Evolutionary conservation across 1,140 invertebrate genomes (phyloP), one percentile per base, ranked within the genome.

Genomic region (Cydia amplana): DNA sequence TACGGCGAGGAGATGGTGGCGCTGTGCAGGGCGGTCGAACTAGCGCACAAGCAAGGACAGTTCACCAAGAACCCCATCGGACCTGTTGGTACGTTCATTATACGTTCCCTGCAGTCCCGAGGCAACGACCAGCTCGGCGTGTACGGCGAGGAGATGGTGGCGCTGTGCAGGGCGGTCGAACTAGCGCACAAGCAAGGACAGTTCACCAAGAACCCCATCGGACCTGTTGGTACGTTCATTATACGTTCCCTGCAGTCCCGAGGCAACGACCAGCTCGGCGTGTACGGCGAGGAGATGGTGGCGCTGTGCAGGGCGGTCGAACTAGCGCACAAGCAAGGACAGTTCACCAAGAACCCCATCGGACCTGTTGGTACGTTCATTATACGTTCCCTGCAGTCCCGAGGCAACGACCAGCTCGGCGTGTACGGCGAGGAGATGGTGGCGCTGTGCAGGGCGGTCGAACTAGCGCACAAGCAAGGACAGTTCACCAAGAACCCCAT

Each of bases 291-390:
- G 20, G 92, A 94, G 80, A 95, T 96, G 87, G 93, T 93, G 9
- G 87, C 93, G 60, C 88, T 96, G n/a, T 86, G 95, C 18, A 86
- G 90, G 77, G 84, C 93, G 10, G 93, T 96, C 1, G 90, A 95
- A n/a, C 88, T 90, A 51, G 94, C 94, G 25, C 89, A 87, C 76
- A 83, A 86, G 1, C 92, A 90, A 67, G 92, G 93, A 2, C 89
- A 94, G 78, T 97, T 97, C 83, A 93, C 91, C 40, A 80, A 94
- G 74, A 95, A 95, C 86, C 97, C 97, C 0, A 89, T 94, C 32
- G 97, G 97, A 40, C 97, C 97, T 12, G 83, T 98, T 46, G 97
- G 96, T 95, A 89, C 89, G 93, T 28, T n/a, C n/a, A n/a, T n/a
- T n/a, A n/a, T n/a, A n/a, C 85, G 78, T 1, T 88, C 85, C 78